Conservation (phyloP, 2,888 invertebrate species). For the Melinopterus prodromus region DNA sequence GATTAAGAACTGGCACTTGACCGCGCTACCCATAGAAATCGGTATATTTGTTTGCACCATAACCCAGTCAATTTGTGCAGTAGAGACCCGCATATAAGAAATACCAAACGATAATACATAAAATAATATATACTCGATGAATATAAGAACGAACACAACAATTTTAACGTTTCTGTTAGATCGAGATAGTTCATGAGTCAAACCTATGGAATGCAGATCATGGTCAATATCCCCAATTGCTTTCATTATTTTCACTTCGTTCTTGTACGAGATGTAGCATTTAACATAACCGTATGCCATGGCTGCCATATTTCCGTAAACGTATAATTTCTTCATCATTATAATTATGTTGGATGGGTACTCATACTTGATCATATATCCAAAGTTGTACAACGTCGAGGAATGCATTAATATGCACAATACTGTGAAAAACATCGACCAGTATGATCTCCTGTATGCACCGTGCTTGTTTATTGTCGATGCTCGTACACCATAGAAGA, state of each 20-base stretch:
- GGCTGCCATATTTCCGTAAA: background rate
- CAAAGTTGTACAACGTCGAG: background rate
- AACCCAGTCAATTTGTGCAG: background rate
- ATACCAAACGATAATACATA: background rate
- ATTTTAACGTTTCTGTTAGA: background rate
- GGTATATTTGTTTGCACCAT: conserved; percentile 6
- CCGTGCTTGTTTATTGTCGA: background rate
- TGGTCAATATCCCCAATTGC: background rate
- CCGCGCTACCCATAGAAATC: background rate
- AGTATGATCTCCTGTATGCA: background rate
- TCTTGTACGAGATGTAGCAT: background rate
- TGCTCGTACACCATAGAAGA: background rate
- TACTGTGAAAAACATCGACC: background rate
- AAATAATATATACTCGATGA: background rate
- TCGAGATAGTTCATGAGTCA: background rate
- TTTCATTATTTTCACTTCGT: background rate
- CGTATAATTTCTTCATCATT: background rate
- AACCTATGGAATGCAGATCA: background rate
- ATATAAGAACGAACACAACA: background rate
- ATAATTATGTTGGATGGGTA: background rate
- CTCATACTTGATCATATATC: background rate
- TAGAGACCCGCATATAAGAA: background rate
- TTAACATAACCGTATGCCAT: background rate
- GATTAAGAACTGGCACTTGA: background rate
- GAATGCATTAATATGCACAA: background rate